These are phyloP conservation scores for Vicugna pacos DNA, from an alignment of 2,113 vertebrate genomes.

Conservation along the genomic window DNA sequence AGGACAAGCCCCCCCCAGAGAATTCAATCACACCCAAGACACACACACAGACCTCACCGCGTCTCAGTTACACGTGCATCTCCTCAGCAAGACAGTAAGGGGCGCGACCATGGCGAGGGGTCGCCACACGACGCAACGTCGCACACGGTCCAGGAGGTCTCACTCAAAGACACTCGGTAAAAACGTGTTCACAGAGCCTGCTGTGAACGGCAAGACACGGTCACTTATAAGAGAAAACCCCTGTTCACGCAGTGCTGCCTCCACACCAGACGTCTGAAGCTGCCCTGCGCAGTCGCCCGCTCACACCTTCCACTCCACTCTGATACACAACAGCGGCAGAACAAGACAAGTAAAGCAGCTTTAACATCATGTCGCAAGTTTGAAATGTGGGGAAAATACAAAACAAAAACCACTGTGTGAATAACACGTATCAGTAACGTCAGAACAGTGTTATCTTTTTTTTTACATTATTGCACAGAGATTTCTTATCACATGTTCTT, in stretches of 20 bases:
- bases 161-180: conserved; percentile 85
- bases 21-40: conserved; percentile 71
- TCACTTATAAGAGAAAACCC: conserved; percentile 87
- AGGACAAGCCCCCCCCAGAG: conserved; percentile 22
- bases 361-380: conserved; percentile 91
- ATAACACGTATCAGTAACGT: conserved; percentile 83
- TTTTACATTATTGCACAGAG: conserved; percentile 96
- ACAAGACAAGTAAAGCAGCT: conserved; percentile 91
- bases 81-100: conserved; percentile 80
- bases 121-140: conserved; percentile 84
- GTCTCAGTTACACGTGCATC: conserved; percentile 71
- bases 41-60: conserved; percentile 66
- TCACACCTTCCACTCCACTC: conserved; percentile 89
- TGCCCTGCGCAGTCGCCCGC: conserved; percentile 87
- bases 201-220: conserved; percentile 90
- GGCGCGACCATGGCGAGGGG: conserved; percentile 83
- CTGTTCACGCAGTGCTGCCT: conserved; percentile 89
- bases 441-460: conserved; percentile 71
- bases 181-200: conserved; percentile 92
- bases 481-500: conserved; percentile 90
- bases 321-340: conserved; percentile 85
- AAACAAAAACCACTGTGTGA: conserved; percentile 82
- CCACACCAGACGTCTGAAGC: conserved; percentile 88
- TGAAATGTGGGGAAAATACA: conserved; percentile 90
- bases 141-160: conserved; percentile 84